Evolutionary conservation across 2,113 vertebrate species (phyloP).

Genomic region (Pyrgilauda ruficollis): DNA sequence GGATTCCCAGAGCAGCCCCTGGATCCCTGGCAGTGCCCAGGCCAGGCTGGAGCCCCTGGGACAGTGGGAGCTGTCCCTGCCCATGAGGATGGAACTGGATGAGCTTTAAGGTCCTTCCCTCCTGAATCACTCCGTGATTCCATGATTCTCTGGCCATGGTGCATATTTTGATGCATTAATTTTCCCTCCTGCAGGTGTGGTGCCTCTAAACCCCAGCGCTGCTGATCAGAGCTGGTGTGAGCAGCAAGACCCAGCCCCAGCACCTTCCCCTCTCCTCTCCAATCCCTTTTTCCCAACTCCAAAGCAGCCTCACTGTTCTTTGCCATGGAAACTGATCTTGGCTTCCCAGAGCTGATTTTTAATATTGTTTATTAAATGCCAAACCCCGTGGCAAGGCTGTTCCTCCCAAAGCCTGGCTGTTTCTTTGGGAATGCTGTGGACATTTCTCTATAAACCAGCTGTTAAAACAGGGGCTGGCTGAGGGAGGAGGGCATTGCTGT

Average conservation of each 20-base stretch:
- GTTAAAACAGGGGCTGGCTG: background rate
- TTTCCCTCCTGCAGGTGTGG: background rate
- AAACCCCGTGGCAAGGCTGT: background rate
- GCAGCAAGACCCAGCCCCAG: background rate
- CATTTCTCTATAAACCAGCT: accelerated
- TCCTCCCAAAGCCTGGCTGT: background rate
- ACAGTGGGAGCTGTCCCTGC: background rate
- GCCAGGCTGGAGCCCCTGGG: accelerated
- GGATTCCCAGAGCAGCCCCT: no score
- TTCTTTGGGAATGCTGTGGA: background rate
- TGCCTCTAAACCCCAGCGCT: background rate
- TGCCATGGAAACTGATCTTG: constrained; percentile 8
- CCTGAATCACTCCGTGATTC: background rate
- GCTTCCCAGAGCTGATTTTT: background rate
- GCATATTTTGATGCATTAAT: background rate
- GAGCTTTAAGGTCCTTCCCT: background rate
- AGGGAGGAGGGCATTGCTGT: background rate
- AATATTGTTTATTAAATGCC: background rate
- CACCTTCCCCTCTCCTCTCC: background rate
- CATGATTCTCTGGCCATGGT: no score
- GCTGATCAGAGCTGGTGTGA: background rate
- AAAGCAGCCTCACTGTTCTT: background rate
- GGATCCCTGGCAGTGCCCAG: background rate
- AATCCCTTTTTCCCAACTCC: background rate
- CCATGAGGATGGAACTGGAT: accelerated